Conservation (phyloP, 2,797 vertebrate genomes). For the Sebastes diploproa region DNA sequence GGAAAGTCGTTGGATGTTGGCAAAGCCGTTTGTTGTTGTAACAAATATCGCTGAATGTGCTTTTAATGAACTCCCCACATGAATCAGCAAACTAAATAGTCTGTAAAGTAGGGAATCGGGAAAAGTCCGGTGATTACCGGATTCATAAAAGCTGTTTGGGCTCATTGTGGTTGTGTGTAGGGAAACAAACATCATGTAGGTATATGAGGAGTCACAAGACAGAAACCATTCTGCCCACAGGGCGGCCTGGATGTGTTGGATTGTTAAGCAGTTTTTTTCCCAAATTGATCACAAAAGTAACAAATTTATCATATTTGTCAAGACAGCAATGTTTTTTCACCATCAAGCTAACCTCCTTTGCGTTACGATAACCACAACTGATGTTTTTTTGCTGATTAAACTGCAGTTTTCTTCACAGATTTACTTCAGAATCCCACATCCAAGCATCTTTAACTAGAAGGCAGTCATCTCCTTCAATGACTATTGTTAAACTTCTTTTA, state of each 20-base stretch:
- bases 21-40: neutral
- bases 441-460: neutral
- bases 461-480: neutral
- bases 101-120: neutral
- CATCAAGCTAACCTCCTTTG: neutral
- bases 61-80: constrained; percentile 24
- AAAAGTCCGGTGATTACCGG: constrained; percentile 3
- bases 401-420: neutral
- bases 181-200: constrained; percentile 48
- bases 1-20: neutral
- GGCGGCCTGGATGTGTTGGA: neutral
- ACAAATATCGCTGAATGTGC: neutral
- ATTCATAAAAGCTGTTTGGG: constrained; percentile 34
- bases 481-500: neutral
- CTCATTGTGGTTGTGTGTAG: constrained; percentile 3
- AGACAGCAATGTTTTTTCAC: neutral
- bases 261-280: neutral
- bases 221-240: neutral
- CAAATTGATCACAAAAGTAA: neutral
- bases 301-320: neutral
- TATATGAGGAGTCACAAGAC: constrained; percentile 22
- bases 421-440: neutral
- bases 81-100: constrained; percentile 9
- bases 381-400: neutral
- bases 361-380: neutral